Conservation (phyloP, 2,888 invertebrate species). For the Xestia ashworthii region DNA sequence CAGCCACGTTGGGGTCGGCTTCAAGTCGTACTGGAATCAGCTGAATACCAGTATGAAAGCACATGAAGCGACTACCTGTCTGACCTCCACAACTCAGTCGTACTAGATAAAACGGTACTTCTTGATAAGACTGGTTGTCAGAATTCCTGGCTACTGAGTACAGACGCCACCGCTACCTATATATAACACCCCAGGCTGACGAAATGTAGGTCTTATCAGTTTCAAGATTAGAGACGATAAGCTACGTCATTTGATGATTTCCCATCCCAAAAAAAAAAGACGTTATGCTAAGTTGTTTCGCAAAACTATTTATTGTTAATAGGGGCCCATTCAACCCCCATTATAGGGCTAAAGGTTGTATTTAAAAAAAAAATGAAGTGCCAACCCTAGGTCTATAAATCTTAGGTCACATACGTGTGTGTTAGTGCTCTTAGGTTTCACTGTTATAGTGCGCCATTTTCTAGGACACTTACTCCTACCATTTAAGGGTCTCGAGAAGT, state of each 20-base stretch:
- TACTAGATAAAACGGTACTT: no score
- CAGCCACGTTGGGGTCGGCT: no score
- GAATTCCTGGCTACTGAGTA: no score
- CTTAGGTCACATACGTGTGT: conserved; percentile 39
- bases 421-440: conserved; percentile 18
- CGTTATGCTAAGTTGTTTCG: not conserved
- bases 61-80: no score
- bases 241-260: no score
- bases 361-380: not conserved
- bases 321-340: not conserved
- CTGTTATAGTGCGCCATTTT: conserved; percentile 40
- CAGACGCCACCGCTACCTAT: no score
- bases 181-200: no score
- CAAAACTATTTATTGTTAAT: not conserved
- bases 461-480: conserved; percentile 15
- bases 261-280: no score
- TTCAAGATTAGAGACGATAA: not conserved
- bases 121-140: no score
- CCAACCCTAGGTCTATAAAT: conserved; percentile 51
- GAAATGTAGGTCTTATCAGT: not conserved
- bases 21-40: no score
- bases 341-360: not conserved
- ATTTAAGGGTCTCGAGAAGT: not conserved
- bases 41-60: no score
- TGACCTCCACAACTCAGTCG: no score